Conservation (phyloP, 2,113 vertebrate species). For the Eclectus roratus region DNA sequence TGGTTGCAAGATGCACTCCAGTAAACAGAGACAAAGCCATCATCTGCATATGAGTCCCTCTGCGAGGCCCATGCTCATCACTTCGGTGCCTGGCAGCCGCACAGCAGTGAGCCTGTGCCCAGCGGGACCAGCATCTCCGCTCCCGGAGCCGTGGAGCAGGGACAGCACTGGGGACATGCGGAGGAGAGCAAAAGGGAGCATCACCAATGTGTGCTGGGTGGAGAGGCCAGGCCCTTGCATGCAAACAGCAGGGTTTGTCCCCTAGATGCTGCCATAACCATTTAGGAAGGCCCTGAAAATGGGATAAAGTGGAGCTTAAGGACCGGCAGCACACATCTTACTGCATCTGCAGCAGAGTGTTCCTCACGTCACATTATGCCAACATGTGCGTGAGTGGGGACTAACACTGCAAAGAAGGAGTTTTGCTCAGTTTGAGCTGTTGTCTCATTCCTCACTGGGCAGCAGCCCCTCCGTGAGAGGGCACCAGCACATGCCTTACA, state of each 20-base stretch:
- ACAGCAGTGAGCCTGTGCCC: neutral
- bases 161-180: neutral
- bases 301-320: neutral
- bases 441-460: neutral
- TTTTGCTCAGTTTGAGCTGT: fast-evolving
- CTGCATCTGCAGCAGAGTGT: neutral
- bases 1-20: constrained; percentile 58
- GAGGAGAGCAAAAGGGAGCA: neutral
- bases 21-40: constrained; percentile 64
- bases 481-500: neutral
- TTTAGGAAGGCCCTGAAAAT: fast-evolving
- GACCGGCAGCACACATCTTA: neutral
- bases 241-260: neutral
- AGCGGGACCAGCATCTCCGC: neutral
- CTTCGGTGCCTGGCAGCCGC: neutral
- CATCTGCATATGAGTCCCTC: constrained; percentile 3
- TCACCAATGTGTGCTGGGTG: neutral
- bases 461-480: neutral
- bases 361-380: neutral
- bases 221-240: neutral
- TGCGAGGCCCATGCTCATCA: neutral
- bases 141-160: neutral
- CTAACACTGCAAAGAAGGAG: neutral
- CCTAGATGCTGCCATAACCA: neutral
- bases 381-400: fast-evolving